A percentile compares a stretch with the other conserved stretches of the same genome.
These are phyloP conservation scores for Drosophila mimica DNA, from an alignment of 2,888 invertebrate species.

Conservation along the genomic window DNA sequence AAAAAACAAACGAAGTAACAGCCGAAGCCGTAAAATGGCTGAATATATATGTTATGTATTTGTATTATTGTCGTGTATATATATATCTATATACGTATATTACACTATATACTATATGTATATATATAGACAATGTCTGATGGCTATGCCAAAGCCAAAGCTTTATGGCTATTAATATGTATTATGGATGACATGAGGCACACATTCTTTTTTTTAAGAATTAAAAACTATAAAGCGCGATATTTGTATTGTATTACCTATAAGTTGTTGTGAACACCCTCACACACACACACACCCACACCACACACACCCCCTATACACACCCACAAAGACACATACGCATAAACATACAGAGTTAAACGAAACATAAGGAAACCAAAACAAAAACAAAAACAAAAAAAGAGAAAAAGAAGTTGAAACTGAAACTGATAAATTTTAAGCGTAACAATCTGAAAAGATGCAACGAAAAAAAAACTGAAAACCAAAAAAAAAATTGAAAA, in stretches of 20 bases:
- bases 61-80: slow-evolving; percentile 63
- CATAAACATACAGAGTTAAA: slow-evolving; percentile 46
- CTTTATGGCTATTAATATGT: slow-evolving; percentile 68
- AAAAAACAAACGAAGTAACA: slow-evolving; percentile 40
- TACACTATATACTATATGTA: slow-evolving; percentile 15
- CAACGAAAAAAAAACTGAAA: slow-evolving; percentile 42
- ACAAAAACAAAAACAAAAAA: slow-evolving; percentile 49
- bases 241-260: slow-evolving; percentile 78
- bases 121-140: slow-evolving; percentile 56
- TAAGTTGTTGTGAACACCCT: slow-evolving; percentile 72
- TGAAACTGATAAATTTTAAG: slow-evolving; percentile 74
- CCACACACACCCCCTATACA: background rate
- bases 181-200: slow-evolving; percentile 84
- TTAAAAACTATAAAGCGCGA: slow-evolving; percentile 70
- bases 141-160: slow-evolving; percentile 44
- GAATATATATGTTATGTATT: slow-evolving; percentile 51
- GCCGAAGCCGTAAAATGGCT: slow-evolving; percentile 35
- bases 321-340: slow-evolving; percentile 8
- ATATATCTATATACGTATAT: slow-evolving; percentile 23
- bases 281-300: slow-evolving; percentile 9
- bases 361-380: slow-evolving; percentile 27
- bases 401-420: slow-evolving; percentile 67
- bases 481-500: slow-evolving; percentile 40
- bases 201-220: slow-evolving; percentile 78
- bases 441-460: slow-evolving; percentile 56